phyloP scores from a whole-genome alignment of 2,888 invertebrate species.

The Bruchidius siliquastri region DNA sequence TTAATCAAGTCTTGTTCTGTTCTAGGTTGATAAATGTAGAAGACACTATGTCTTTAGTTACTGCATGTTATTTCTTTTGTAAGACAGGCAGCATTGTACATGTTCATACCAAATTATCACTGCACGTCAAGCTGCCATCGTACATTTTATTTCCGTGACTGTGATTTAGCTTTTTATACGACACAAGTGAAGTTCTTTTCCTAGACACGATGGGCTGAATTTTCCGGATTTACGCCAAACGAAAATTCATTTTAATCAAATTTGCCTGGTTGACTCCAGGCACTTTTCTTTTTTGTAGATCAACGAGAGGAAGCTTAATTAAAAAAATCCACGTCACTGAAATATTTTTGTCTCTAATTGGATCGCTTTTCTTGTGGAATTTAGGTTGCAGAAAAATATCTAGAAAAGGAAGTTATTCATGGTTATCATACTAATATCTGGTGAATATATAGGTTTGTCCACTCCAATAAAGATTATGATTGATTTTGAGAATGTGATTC shows the following conservation, averaged over 20 bases:
- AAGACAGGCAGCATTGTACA: no score
- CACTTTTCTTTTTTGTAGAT: background rate
- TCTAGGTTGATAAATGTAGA: no score
- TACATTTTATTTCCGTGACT: background rate
- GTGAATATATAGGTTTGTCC: no score
- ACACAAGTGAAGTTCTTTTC: background rate
- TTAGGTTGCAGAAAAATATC: no score
- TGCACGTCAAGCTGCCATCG: background rate
- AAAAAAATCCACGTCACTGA: background rate
- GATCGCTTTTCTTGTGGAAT: background rate
- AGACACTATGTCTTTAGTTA: no score
- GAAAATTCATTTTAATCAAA: background rate
- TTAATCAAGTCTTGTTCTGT: no score
- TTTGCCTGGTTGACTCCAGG: background rate
- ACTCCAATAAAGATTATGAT: no score
- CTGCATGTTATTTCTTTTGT: no score
- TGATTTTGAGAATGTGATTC: no score
- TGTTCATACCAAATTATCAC: background rate
- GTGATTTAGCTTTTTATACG: background rate
- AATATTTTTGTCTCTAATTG: background rate
- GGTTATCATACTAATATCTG: no score
- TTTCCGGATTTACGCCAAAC: slow-evolving; percentile 1
- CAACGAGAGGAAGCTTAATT: background rate
- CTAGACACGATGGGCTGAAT: background rate
- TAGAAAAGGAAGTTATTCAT: no score